Percentiles rank a stretch among this genome's conserved stretches.
These are phyloP conservation scores for Leptopilina syphax DNA, from an alignment of 2,888 invertebrate species.

Conservation along the genomic window DNA sequence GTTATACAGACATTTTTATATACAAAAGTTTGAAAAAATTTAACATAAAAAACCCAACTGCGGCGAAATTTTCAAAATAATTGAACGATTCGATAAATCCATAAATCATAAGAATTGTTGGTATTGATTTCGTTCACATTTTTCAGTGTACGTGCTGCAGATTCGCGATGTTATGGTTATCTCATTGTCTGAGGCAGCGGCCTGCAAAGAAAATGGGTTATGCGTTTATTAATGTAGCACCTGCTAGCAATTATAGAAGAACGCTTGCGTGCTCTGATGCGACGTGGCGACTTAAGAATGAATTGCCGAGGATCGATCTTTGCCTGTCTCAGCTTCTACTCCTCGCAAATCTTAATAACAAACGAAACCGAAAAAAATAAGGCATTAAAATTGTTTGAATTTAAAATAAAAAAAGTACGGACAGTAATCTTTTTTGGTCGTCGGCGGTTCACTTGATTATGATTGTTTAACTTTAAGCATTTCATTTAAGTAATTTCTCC, in stretches of 20 bases:
- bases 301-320: constrained; percentile 55
- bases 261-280: constrained; percentile 42
- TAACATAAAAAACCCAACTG: neutral
- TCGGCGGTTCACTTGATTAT: too few species aligned
- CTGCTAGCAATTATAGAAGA: constrained; percentile 63
- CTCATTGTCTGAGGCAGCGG: constrained; percentile 59
- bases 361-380: constrained; percentile 5
- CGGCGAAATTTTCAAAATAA: constrained; percentile 10
- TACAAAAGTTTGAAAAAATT: too few species aligned
- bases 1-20: too few species aligned
- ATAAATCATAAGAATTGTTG: constrained; percentile 52
- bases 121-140: constrained; percentile 62
- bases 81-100: neutral
- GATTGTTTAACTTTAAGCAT: too few species aligned
- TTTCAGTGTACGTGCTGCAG: constrained; percentile 43
- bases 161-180: constrained; percentile 55
- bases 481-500: too few species aligned
- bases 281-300: constrained; percentile 19
- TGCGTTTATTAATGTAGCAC: constrained; percentile 67
- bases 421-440: too few species aligned
- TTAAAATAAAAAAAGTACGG: neutral
- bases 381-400: too few species aligned
- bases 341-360: constrained; percentile 54
- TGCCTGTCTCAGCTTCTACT: constrained; percentile 51
- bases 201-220: constrained; percentile 62